A percentile compares a stretch with the other conserved stretches of the same genome.
Conservation (phyloP, 2,113 vertebrate genomes). For the Percopsis transmontana region DNA sequence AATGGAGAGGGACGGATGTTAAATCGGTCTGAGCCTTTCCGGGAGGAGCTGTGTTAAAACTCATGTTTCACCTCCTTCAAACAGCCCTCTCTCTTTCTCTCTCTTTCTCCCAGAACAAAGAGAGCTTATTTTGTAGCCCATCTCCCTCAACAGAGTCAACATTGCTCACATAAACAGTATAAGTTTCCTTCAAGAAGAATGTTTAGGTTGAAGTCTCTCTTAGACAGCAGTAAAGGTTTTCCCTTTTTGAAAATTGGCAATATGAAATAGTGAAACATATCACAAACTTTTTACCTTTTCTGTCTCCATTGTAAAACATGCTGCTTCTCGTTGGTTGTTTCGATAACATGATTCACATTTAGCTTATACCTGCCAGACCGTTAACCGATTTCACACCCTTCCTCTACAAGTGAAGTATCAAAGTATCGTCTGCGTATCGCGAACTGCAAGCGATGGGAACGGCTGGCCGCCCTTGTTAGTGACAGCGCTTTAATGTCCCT, state of each 20-base stretch:
- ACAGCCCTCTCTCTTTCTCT: conserved; percentile 24
- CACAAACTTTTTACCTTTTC: too few relatives aligned
- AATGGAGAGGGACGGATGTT: conserved; percentile 67
- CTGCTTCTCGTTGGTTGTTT: too few relatives aligned
- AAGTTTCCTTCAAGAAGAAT: conserved; percentile 41
- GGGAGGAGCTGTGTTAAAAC: conserved; percentile 62
- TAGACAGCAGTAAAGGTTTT: conserved; percentile 4
- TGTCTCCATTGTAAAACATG: too few relatives aligned
- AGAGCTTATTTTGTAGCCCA: conserved; percentile 51
- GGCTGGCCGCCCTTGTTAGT: conserved; percentile 53
- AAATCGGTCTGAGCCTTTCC: conserved; percentile 60
- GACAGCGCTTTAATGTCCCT: conserved; percentile 69
- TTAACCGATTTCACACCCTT: conserved; percentile 45
- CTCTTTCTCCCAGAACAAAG: conserved; percentile 49
- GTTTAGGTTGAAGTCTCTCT: conserved; percentile 29
- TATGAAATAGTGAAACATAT: background rate
- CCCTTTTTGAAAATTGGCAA: background rate
- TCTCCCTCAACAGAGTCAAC: conserved; percentile 42
- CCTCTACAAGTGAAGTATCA: background rate
- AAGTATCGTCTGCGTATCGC: background rate
- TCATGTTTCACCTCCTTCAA: conserved; percentile 42
- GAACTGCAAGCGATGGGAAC: conserved; percentile 47
- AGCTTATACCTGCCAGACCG: conserved; percentile 18
- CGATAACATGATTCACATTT: too few relatives aligned
- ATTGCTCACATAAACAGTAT: conserved; percentile 59